phyloP scores from a whole-genome alignment of 2,113 vertebrate genomes.

The Rhabdomys dilectus region DNA sequence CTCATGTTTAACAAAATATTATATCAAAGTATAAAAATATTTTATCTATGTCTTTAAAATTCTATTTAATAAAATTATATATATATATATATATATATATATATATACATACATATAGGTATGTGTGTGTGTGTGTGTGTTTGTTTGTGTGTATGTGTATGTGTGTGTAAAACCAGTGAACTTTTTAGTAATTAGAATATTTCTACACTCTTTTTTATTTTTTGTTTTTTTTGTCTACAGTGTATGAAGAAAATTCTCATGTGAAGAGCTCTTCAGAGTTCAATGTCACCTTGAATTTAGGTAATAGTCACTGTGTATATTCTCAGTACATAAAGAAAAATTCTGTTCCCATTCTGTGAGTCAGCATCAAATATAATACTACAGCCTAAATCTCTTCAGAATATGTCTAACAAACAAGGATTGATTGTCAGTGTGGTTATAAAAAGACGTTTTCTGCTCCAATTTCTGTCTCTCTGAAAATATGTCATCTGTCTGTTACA shows the following conservation, averaged over 20 bases:
- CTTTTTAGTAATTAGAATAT: not conserved
- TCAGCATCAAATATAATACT: not conserved
- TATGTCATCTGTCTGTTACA: not conserved
- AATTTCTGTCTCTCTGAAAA: not conserved
- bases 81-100: too few species aligned
- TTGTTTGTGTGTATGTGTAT: too few species aligned
- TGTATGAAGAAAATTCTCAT: not conserved
- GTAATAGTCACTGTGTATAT: not conserved
- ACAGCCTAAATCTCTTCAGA: not conserved
- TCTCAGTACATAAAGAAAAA: not conserved
- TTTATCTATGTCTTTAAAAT: not conserved
- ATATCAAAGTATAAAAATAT: not conserved
- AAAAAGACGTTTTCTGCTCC: not conserved
- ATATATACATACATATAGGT: too few species aligned
- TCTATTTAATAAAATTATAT: not conserved
- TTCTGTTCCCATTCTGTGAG: not conserved
- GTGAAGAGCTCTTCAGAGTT: not conserved
- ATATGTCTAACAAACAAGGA: not conserved
- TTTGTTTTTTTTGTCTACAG: not conserved
- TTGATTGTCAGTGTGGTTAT: not conserved
- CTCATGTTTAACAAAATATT: not conserved
- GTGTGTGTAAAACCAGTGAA: not conserved
- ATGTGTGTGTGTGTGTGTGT: too few species aligned
- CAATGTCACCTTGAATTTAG: not conserved
- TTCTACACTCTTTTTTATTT: not conserved